Evolutionary conservation across 2,113 vertebrate genomes (phyloP).

Genomic region (Pseudorectes ferrugineus): DNA sequence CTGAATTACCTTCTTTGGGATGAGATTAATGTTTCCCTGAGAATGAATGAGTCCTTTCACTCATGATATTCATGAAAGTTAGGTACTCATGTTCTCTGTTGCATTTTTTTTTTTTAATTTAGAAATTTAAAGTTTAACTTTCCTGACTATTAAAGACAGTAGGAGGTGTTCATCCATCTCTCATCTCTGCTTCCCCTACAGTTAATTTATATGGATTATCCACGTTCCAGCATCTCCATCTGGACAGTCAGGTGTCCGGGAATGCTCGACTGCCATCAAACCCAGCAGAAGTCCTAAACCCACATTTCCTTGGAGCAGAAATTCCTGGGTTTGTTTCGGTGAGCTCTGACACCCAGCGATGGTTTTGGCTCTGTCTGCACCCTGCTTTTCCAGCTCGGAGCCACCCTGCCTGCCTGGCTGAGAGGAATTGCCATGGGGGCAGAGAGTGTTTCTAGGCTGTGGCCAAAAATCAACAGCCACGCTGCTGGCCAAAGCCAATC

Average conservation of each 20-base stretch:
- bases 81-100: neutral
- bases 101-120: neutral
- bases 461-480: neutral
- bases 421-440: neutral
- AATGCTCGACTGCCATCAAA: neutral
- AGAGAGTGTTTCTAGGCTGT: rapidly evolving
- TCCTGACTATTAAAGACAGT: neutral
- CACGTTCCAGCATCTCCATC: neutral
- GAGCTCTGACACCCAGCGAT: neutral
- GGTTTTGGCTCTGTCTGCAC: neutral
- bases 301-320: neutral
- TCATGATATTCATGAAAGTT: neutral
- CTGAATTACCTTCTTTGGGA: neutral
- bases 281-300: neutral
- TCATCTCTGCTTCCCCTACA: neutral
- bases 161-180: neutral
- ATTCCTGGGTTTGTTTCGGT: neutral
- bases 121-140: neutral
- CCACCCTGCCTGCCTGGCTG: neutral
- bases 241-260: neutral
- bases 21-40: neutral
- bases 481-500: neutral
- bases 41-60: rapidly evolving
- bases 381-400: neutral
- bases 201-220: neutral